A percentile compares a stretch with the other conserved stretches of the same genome.
Conservation (phyloP, 2,888 invertebrate genomes). For the Tetragonula carbonaria region DNA sequence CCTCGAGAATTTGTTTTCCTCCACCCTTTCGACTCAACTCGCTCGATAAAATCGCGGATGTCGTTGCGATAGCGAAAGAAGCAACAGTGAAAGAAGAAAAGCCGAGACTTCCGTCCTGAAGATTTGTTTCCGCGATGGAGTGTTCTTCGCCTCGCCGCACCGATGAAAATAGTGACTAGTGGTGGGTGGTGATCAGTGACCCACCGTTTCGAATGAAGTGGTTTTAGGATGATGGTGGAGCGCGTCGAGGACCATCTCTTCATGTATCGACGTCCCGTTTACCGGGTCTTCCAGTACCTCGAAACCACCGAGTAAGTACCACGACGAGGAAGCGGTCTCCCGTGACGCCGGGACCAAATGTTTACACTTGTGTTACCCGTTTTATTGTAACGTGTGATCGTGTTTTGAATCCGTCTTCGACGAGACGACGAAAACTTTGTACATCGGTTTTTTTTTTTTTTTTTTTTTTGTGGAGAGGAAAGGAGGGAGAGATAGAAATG, state of each 20-base stretch:
- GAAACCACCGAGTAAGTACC: slow-evolving; percentile 89
- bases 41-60: neutral
- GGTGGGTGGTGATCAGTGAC: slow-evolving; percentile 73
- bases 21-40: neutral
- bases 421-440: too few relatives aligned
- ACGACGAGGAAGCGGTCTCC: neutral
- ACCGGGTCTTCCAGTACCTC: slow-evolving; percentile 92
- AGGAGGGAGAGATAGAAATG: too few relatives aligned
- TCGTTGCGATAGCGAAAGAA: too few relatives aligned
- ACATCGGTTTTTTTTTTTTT: too few relatives aligned
- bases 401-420: too few relatives aligned
- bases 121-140: neutral
- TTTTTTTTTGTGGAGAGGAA: too few relatives aligned
- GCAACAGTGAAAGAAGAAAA: neutral
- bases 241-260: slow-evolving; percentile 91
- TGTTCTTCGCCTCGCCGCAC: neutral
- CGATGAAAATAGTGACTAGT: slow-evolving; percentile 55
- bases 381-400: neutral
- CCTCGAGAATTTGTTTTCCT: neutral
- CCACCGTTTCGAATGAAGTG: slow-evolving; percentile 80
- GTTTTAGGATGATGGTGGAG: slow-evolving; percentile 88
- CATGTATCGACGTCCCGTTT: slow-evolving; percentile 92
- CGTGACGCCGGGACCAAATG: neutral
- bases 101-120: neutral
- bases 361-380: neutral